Base-by-base conservation (phyloP, 2,797 vertebrate species). In the Poeciliopsis presidionis region DNA sequence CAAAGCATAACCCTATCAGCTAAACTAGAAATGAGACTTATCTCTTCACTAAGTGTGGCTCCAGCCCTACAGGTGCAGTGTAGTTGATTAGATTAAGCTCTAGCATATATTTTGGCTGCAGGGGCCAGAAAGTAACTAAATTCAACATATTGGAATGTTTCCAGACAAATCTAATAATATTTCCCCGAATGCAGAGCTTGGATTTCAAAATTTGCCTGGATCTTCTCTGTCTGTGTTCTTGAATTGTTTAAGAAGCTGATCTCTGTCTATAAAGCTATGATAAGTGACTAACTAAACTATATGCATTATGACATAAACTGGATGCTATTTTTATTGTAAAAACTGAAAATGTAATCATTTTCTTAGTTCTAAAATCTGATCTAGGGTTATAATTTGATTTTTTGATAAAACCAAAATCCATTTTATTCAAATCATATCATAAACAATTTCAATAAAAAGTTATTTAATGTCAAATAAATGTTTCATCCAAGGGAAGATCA, bases 21-120 rank as follows among this genome's bases (percentile, higher is more conserved):
- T 79, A 36, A 79, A 11, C 39, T 6, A 12, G 46, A 49, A 76
- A 70, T 36, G 39, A n/a, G 33, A 28, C 65, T 87, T 90, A 91
- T 91, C 89, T 85, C 0, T 25, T 5, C 2, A 7, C 33, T 71
- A 55, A 36, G 47, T 79, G 76, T 45, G 72, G 79, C 59, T 79
- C 86, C 88, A 81, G 89, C 93, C 93, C 82, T 63, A 51, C 69
- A 86, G 70, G 79, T 74, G 46, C 76, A 63, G 72, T 47, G 79
- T 5, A 20, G n/a, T 16, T n/a, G 39, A 51, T 79, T 16, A 76
- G 90, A 93, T 93, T 86, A 88, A 80, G 22, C 4, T 30, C 2
- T 25, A 2, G 72, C 46, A 0, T 69, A 59, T 33, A 49, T 47
- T 2, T 55, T 87, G 75, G 63, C 77, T 81, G 8, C 8, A 75